Evolutionary conservation across 2,797 vertebrate genomes (phyloP), one percentile per base, ranked within the genome.

Genomic region (Phoeniculus purpureus): DNA sequence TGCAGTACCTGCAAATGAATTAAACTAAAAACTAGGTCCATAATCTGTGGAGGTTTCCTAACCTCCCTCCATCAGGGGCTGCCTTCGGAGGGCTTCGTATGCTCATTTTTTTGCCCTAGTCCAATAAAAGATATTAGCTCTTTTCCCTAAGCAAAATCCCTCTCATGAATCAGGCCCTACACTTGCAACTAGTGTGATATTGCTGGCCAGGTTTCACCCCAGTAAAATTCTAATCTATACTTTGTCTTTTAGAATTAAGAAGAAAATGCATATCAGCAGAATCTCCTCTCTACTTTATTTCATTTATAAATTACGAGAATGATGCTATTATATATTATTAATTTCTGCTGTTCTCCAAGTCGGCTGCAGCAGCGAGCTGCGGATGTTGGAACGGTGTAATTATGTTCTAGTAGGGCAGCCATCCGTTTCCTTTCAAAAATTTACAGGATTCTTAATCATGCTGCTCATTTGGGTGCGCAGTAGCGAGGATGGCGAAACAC

Each of bases 391-490:
- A 98, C 97, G 96, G 98, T 99, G 98, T 99, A 99, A 99, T 99
- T 99, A 99, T 98, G 99, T 99, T 99, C 98, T 98, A 98, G 98
- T 98, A 98, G 99, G 98, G 98, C 98, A 99, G 98, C 98, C 99
- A 99, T 99, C 99, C 99, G 98, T 98, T 99, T 98, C 98, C 98
- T 99, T 99, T 99, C 98, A 99, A 99, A 99, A 99, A 99, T 98
- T 98, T 99, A 99, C 99, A 99, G 98, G 98, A 99, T 99, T 99
- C 98, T 99, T 99, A 99, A 99, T 99, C 98, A 99, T 97, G 98
- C 98, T 99, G 98, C 98, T 99, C 98, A 99, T 99, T 99, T 99
- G 98, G 98, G 98, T 97, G 98, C 97, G 96, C 97, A 97, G 97
- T 97, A 98, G 98, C 98, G 98, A 98, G 98, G 98, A 98, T 97